Evolutionary conservation across 2,797 vertebrate genomes (phyloP).

Genomic region (Zalophus californianus): DNA sequence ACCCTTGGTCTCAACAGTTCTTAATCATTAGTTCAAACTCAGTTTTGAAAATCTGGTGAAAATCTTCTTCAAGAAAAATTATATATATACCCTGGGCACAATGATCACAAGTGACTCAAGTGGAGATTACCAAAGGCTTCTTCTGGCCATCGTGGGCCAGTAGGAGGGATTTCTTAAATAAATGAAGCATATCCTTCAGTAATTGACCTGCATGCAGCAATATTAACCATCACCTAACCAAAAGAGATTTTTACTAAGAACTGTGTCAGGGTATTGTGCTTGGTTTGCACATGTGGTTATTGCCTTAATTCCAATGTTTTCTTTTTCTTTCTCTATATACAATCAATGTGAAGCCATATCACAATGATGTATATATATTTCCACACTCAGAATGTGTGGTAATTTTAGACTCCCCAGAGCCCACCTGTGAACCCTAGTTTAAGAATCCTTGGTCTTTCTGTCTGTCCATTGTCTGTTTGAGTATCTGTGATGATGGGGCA

Average conservation of each 20-base stretch:
- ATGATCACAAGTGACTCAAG: too few relatives aligned
- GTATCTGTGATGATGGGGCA: not conserved
- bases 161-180: constrained; percentile 35
- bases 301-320: constrained; percentile 86
- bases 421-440: not conserved
- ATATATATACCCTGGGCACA: too few relatives aligned
- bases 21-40: not conserved
- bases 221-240: constrained; percentile 78
- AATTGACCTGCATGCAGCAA: constrained; percentile 68
- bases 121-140: too few relatives aligned
- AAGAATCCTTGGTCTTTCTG: not conserved
- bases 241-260: constrained; percentile 73
- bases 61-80: not conserved
- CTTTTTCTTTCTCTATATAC: constrained; percentile 70
- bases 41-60: not conserved
- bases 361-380: constrained; percentile 7
- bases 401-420: not conserved
- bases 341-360: constrained; percentile 83
- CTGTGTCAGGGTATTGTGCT: constrained; percentile 80
- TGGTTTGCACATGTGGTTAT: constrained; percentile 80
- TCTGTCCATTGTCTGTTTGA: not conserved
- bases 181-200: constrained; percentile 71
- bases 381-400: not conserved
- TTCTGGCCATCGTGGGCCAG: too few relatives aligned
- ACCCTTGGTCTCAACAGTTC: not conserved